phyloP scores from a whole-genome alignment of 1,140 invertebrate genomes.

The Steinernema khuongi region DNA sequence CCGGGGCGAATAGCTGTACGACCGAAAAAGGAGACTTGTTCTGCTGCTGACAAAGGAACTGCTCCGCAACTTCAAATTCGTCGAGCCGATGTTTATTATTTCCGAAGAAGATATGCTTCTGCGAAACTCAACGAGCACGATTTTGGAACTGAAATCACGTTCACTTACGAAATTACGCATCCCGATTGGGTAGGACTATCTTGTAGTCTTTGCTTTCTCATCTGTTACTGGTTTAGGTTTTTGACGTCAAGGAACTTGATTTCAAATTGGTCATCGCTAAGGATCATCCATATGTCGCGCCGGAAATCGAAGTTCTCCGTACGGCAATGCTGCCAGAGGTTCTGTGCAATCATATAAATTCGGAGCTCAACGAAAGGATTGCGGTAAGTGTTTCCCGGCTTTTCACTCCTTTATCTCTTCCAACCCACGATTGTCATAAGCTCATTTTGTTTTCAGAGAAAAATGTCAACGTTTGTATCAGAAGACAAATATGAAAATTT shows the following conservation, averaged over 20 bases:
- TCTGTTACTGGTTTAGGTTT: background rate
- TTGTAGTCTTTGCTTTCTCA: background rate
- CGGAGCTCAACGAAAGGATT: background rate
- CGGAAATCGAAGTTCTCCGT: background rate
- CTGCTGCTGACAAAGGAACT: background rate
- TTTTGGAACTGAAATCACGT: background rate
- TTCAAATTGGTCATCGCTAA: background rate
- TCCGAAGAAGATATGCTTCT: background rate
- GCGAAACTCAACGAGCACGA: background rate
- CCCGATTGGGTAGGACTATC: background rate
- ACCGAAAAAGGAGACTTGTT: background rate
- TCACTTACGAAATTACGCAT: slow-evolving; percentile 4
- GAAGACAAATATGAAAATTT: background rate
- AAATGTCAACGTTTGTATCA: background rate
- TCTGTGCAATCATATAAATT: background rate
- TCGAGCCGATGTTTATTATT: background rate
- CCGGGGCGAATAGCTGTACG: background rate
- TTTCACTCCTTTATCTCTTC: too few relatives aligned
- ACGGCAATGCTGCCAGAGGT: background rate
- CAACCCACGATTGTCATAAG: too few relatives aligned
- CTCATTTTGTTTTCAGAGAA: background rate
- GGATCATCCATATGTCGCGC: background rate
- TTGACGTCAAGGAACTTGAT: background rate
- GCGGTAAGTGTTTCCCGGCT: background rate
- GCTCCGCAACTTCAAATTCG: background rate